Conservation (phyloP, 2,888 invertebrate species). For the Nomada hirtipes region DNA sequence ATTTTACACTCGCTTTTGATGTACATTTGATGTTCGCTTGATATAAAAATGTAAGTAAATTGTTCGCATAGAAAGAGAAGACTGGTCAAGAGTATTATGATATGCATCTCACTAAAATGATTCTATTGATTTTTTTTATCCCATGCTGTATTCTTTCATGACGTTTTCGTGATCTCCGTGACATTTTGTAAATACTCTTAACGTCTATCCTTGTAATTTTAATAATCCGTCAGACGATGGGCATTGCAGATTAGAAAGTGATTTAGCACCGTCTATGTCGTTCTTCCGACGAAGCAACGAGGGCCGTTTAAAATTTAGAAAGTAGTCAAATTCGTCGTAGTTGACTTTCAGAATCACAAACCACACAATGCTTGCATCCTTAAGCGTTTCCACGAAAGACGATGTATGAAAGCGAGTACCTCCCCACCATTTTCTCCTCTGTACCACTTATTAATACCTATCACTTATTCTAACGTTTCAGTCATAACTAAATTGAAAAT, state of each 20-base stretch:
- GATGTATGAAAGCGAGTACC: not conserved
- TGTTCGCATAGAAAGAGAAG: too few species aligned
- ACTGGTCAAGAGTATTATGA: too few species aligned
- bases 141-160: too few species aligned
- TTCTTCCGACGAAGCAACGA: slow-evolving; percentile 15
- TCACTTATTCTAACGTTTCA: slow-evolving; percentile 1
- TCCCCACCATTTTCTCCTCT: not conserved
- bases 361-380: not conserved
- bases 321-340: slow-evolving; percentile 48
- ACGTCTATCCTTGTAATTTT: slow-evolving; percentile 14
- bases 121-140: too few species aligned
- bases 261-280: slow-evolving; percentile 29
- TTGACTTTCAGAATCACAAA: slow-evolving; percentile 36
- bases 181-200: not conserved
- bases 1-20: too few species aligned
- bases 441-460: slow-evolving; percentile 9
- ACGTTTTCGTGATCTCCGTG: not conserved
- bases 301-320: slow-evolving; percentile 56
- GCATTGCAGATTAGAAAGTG: slow-evolving; percentile 58
- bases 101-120: too few species aligned
- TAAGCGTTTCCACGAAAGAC: slow-evolving; percentile 5
- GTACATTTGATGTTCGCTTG: too few species aligned
- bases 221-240: slow-evolving; percentile 32
- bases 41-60: too few species aligned
- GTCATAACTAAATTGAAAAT: slow-evolving; percentile 2